Percentiles rank a stretch among this genome's conserved stretches.
phyloP scores from a whole-genome alignment of 2,797 vertebrate genomes.

The Hyperoplus immaculatus region DNA sequence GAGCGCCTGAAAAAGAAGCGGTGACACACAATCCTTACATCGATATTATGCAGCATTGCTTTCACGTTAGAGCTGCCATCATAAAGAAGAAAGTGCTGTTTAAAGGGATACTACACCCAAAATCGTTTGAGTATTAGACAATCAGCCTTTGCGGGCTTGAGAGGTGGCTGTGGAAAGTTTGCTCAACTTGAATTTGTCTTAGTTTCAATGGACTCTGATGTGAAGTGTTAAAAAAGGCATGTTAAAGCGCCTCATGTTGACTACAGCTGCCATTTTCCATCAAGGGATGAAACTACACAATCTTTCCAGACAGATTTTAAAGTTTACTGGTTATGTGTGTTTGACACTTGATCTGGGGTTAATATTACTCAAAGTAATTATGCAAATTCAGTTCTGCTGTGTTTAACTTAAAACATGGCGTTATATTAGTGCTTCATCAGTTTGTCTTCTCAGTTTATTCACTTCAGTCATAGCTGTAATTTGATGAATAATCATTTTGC shows the following conservation, averaged over 20 bases:
- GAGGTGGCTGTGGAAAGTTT: conserved; percentile 18
- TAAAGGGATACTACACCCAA: conserved; percentile 45
- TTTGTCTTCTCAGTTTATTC: conserved; percentile 12
- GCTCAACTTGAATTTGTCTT: conserved; percentile 14
- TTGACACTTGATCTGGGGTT: conserved; percentile 14
- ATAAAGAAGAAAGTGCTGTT: conserved; percentile 58
- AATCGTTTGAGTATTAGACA: conserved; percentile 41
- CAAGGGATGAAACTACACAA: conserved; percentile 13
- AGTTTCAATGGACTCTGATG: not conserved
- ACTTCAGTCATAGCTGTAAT: conserved; percentile 15
- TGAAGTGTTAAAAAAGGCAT: not conserved
- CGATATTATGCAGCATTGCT: conserved; percentile 60
- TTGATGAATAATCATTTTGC: conserved; percentile 10
- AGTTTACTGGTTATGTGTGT: not conserved
- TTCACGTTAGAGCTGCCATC: conserved; percentile 59
- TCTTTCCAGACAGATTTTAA: conserved; percentile 20
- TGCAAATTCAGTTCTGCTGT: conserved; percentile 1
- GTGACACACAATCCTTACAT: conserved; percentile 59
- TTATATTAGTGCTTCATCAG: conserved; percentile 13
- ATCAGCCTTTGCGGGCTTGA: conserved; percentile 23
- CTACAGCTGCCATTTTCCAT: conserved; percentile 12
- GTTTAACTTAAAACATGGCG: not conserved
- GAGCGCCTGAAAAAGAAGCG: conserved; percentile 49
- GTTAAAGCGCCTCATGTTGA: conserved; percentile 14
- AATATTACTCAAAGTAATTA: conserved; percentile 30